Conservation (phyloP, 1,140 invertebrate genomes). For the Agraylea sexmaculata region DNA sequence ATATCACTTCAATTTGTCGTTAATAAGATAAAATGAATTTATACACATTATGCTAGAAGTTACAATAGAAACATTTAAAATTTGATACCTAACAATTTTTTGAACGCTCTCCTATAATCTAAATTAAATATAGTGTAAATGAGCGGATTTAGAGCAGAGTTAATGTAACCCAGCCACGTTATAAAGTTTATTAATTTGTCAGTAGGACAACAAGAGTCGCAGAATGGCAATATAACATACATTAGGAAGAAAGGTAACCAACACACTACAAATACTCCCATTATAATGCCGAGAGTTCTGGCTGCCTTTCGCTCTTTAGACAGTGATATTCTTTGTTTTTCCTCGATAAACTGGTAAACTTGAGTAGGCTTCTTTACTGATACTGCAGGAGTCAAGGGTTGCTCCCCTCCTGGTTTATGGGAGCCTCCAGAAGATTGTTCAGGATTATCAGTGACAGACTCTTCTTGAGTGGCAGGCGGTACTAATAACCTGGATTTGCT, state of each 20-base stretch:
- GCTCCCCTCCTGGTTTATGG: conserved; percentile 29
- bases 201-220: conserved; percentile 64
- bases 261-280: conserved; percentile 91
- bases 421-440: conserved; percentile 25
- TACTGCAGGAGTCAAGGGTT: conserved; percentile 24
- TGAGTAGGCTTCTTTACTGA: conserved; percentile 40
- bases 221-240: conserved; percentile 87
- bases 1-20: too few relatives aligned
- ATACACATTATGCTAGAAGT: too few relatives aligned
- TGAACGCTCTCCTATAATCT: conserved; percentile 90
- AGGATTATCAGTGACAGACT: conserved; percentile 49
- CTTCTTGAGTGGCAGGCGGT: conserved; percentile 47
- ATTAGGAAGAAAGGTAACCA: conserved; percentile 95
- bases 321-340: conserved; percentile 84
- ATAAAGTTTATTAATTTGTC: conserved; percentile 76
- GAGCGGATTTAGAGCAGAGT: conserved; percentile 92
- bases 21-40: too few relatives aligned
- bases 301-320: conserved; percentile 87
- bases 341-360: conserved; percentile 85
- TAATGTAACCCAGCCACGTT: conserved; percentile 95
- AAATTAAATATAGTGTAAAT: conserved; percentile 98
- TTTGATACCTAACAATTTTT: conserved; percentile 65
- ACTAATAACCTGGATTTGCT: conserved; percentile 41
- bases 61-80: too few relatives aligned
- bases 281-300: conserved; percentile 83